phyloP scores from a whole-genome alignment of 2,888 invertebrate species.

The Ecliptopera silaceata region DNA sequence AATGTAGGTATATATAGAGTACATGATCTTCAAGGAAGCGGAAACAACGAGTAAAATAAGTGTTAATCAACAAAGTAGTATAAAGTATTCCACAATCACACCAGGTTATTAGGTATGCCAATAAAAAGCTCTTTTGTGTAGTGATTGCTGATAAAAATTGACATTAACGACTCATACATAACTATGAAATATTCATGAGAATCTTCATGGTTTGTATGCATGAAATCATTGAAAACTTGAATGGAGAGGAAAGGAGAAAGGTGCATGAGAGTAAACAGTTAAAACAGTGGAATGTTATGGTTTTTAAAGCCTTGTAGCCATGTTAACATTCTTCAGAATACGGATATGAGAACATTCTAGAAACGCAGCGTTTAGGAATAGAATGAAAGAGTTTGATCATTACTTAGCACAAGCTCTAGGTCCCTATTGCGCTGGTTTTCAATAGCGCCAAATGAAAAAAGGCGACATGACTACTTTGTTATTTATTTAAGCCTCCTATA shows the following conservation, averaged over 20 bases:
- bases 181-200: constrained; percentile 48
- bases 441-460: too few species aligned
- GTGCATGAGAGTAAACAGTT: neutral
- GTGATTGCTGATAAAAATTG: constrained; percentile 53
- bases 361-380: too few species aligned
- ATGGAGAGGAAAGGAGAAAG: constrained; percentile 23
- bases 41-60: neutral
- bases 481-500: too few species aligned
- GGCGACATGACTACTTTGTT: too few species aligned
- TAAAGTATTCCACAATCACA: constrained; percentile 53
- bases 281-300: constrained; percentile 15
- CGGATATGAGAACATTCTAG: too few species aligned
- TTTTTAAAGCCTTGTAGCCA: neutral
- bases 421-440: too few species aligned
- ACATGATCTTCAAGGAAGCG: too few species aligned
- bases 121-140: constrained; percentile 33
- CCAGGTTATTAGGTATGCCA: constrained; percentile 44
- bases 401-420: too few species aligned
- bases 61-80: constrained; percentile 10
- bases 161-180: constrained; percentile 49
- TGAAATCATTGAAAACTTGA: constrained; percentile 51
- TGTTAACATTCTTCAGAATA: too few species aligned
- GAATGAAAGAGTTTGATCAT: too few species aligned
- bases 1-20: too few species aligned
- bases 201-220: constrained; percentile 48